Evolutionary conservation across 53 echinoderm and acorn worm genomes (phyloP).

Genomic region (Paracentrotus lividus): DNA sequence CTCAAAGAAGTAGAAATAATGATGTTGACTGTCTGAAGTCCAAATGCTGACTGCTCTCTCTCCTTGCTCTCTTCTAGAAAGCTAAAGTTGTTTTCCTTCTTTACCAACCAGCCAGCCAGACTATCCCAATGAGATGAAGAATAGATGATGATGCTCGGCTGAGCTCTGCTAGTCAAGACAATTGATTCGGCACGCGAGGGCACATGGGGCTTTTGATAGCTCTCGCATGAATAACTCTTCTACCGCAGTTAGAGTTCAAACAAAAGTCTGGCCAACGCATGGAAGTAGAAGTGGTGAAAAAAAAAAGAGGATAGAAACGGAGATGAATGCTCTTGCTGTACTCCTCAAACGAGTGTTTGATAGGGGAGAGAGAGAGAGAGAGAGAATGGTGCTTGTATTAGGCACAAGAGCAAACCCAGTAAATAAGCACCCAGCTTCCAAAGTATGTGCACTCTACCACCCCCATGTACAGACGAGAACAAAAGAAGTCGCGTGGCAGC

Average conservation of each 20-base stretch:
- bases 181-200: constrained; percentile 62
- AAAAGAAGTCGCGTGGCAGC: constrained; percentile 67
- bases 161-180: constrained; percentile 44
- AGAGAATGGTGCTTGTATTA: constrained; percentile 22
- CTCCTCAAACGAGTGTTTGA: constrained; percentile 33
- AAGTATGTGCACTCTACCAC: constrained; percentile 37
- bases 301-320: background rate
- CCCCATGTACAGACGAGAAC: background rate
- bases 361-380: constrained; percentile 53
- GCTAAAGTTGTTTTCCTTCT: constrained; percentile 35
- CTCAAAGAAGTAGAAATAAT: background rate
- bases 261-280: constrained; percentile 51
- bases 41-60: background rate
- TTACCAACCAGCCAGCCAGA: background rate
- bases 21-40: background rate
- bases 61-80: background rate
- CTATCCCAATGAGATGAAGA: constrained; percentile 13
- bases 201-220: constrained; percentile 58
- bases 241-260: constrained; percentile 60
- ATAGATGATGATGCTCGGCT: constrained; percentile 28
- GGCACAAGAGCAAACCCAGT: constrained; percentile 13
- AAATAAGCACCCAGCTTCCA: constrained; percentile 36
- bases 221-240: constrained; percentile 51
- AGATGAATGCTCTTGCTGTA: background rate
- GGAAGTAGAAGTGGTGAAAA: constrained; percentile 24